These are phyloP conservation scores for Halisarca cf. caerulea DNA, from an alignment of 37 sponge, comb jelly and placozoan species.

Conservation along the genomic window DNA sequence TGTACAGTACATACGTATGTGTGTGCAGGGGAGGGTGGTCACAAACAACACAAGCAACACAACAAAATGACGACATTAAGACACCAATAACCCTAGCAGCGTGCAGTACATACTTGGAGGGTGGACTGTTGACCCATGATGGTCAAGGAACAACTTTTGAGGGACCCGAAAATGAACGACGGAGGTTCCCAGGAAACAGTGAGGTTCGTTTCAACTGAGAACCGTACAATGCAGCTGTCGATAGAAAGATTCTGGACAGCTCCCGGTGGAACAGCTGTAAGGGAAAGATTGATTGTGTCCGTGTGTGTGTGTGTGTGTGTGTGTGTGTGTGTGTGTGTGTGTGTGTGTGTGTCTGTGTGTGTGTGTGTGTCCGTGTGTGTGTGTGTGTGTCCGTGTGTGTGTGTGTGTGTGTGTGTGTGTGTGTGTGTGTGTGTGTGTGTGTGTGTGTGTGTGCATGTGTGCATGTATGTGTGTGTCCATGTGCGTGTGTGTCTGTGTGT, in stretches of 20 bases:
- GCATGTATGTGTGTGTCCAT: neutral
- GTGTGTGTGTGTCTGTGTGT: slow-evolving; percentile 25
- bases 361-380: slow-evolving; percentile 4
- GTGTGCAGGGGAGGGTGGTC: too few species aligned
- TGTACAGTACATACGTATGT: too few species aligned
- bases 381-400: slow-evolving; percentile 2
- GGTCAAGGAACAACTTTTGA: neutral
- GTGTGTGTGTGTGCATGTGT: slow-evolving; percentile 9
- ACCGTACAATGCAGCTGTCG: neutral
- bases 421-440: neutral
- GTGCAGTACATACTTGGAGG: neutral
- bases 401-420: slow-evolving; percentile 26
- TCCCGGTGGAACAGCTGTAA: neutral
- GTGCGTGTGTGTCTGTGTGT: neutral
- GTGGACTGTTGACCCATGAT: neutral
- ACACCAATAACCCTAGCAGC: too few species aligned
- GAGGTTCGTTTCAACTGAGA: neutral
- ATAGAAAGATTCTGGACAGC: neutral
- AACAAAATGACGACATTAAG: too few species aligned
- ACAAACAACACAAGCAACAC: too few species aligned
- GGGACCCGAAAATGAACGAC: neutral
- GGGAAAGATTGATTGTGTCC: neutral
- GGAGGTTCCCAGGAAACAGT: neutral
- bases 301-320: slow-evolving; percentile 22
- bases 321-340: slow-evolving; percentile 24